phyloP scores from a whole-genome alignment of 2,888 invertebrate genomes.

The Ennomos erosarius region DNA sequence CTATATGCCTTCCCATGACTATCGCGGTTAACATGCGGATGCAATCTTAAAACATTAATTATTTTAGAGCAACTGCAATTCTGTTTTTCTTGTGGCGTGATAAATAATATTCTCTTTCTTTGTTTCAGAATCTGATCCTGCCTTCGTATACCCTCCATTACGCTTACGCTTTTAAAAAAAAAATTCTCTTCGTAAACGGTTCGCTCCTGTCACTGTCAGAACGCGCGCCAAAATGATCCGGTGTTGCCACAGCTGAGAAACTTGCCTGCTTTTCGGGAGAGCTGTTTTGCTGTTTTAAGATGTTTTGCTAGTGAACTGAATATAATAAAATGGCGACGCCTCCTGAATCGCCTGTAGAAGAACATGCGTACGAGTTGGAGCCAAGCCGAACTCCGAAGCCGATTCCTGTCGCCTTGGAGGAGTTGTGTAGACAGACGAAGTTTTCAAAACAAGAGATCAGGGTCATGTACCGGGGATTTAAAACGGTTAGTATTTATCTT shows the following conservation, averaged over 20 bases:
- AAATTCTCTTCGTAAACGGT: neutral
- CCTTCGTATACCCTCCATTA: slow-evolving; percentile 53
- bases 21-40: too few species aligned
- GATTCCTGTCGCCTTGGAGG: slow-evolving; percentile 94
- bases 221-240: slow-evolving; percentile 31
- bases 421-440: slow-evolving; percentile 96
- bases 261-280: slow-evolving; percentile 23
- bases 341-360: slow-evolving; percentile 94
- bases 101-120: slow-evolving; percentile 30
- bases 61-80: too few species aligned
- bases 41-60: too few species aligned
- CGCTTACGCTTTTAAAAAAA: slow-evolving; percentile 21
- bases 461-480: slow-evolving; percentile 98
- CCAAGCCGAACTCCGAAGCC: slow-evolving; percentile 92
- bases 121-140: slow-evolving; percentile 63
- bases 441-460: slow-evolving; percentile 98
- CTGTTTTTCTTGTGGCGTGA: too few species aligned
- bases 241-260: slow-evolving; percentile 30
- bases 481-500: slow-evolving; percentile 89
- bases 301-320: slow-evolving; percentile 23
- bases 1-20: too few species aligned
- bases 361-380: slow-evolving; percentile 94
- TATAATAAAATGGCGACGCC: slow-evolving; percentile 90
- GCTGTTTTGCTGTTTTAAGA: slow-evolving; percentile 13
- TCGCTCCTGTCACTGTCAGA: slow-evolving; percentile 31